These are phyloP conservation scores for Rhinatrema bivittatum DNA, from an alignment of 2,797 vertebrate species.

Conservation along the genomic window DNA sequence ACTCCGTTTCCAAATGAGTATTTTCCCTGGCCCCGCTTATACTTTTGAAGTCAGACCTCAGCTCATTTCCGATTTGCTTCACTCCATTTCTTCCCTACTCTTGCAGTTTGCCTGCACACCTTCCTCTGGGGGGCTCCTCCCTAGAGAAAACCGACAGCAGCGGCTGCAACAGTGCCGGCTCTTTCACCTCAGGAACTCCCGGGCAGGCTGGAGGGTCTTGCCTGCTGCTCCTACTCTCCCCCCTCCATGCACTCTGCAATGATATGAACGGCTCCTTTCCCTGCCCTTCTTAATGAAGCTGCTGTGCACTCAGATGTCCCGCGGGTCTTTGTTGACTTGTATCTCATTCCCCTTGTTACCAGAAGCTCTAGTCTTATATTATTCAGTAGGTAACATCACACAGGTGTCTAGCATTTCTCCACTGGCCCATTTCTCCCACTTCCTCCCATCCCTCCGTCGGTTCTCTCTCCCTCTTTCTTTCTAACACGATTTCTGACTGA, in stretches of 20 bases:
- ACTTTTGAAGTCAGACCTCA: too few species aligned
- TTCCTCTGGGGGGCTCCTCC: rapidly evolving
- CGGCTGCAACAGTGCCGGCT: rapidly evolving
- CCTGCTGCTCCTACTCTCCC: not conserved
- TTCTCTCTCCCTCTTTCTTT: not conserved
- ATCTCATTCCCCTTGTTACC: conserved; percentile 27
- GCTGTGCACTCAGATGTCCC: conserved; percentile 23
- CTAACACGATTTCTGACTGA: conserved; percentile 33
- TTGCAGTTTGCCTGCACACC: not conserved
- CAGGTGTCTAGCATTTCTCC: conserved; percentile 33
- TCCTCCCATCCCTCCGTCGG: not conserved
- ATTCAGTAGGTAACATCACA: conserved; percentile 36
- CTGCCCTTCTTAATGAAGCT: conserved; percentile 10
- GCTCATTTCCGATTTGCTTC: too few species aligned
- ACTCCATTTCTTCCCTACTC: not conserved
- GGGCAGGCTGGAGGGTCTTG: too few species aligned
- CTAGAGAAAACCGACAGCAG: rapidly evolving
- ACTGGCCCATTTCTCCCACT: conserved; percentile 10
- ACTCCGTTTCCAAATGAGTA: too few species aligned
- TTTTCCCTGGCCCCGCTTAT: too few species aligned
- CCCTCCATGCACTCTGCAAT: not conserved
- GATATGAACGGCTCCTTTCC: not conserved
- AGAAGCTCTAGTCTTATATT: conserved; percentile 31
- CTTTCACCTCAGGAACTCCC: not conserved
- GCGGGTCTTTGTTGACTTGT: conserved; percentile 2